Conservation (phyloP, 1,140 invertebrate species). For the Musca vetustissima region DNA sequence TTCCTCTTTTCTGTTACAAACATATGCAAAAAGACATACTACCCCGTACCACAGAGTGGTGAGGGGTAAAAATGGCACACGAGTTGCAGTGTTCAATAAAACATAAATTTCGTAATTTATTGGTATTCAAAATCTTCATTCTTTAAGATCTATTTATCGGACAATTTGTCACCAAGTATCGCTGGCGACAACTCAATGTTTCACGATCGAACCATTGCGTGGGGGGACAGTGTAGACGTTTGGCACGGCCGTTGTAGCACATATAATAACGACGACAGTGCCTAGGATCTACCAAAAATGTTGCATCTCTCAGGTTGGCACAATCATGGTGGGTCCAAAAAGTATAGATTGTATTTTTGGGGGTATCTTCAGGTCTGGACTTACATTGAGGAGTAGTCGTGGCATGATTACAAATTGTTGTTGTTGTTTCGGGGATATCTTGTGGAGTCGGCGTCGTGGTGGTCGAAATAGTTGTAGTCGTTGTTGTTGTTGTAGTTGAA, state of each 20-base stretch:
- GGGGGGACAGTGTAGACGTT: neutral
- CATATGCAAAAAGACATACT: too few relatives aligned
- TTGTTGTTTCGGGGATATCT: neutral
- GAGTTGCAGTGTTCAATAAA: too few relatives aligned
- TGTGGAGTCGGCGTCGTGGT: neutral
- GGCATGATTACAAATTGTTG: neutral
- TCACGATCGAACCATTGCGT: constrained; percentile 6
- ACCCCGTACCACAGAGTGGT: too few relatives aligned
- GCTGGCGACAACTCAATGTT: neutral
- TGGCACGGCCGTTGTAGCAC: neutral
- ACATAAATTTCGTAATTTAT: too few relatives aligned
- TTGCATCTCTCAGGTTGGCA: neutral
- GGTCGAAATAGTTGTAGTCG: neutral
- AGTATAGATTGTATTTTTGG: too few relatives aligned
- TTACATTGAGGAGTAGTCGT: too few relatives aligned
- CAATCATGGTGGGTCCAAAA: neutral
- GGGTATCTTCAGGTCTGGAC: too few relatives aligned
- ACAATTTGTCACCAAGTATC: neutral
- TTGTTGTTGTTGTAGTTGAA: neutral
- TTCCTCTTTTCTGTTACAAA: too few relatives aligned
- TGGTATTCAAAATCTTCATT: too few relatives aligned
- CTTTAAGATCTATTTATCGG: neutral
- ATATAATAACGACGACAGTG: constrained; percentile 23
- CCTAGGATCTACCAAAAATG: constrained; percentile 1
- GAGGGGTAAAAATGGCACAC: too few relatives aligned